Evolutionary conservation across 2,888 invertebrate genomes (phyloP).

Genomic region (Leucophenga maculata): DNA sequence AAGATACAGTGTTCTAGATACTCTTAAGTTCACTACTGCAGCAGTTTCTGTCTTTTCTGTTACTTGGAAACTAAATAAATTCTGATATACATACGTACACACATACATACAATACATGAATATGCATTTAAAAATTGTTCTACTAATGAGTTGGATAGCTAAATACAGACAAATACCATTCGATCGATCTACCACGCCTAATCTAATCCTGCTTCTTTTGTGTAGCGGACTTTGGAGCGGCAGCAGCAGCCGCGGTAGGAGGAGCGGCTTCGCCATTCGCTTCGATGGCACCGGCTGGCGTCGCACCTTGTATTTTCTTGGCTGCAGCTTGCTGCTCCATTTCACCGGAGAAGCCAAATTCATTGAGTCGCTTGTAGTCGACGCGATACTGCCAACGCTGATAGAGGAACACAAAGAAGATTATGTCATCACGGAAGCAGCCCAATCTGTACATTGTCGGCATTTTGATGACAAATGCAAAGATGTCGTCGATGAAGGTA

Average conservation of each 20-base stretch:
- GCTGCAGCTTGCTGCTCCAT: constrained; percentile 74
- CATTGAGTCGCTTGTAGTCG: constrained; percentile 94
- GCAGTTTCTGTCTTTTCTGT: neutral
- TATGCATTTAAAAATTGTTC: constrained; percentile 13
- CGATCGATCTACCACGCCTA: neutral
- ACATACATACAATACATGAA: constrained; percentile 6
- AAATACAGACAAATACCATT: neutral
- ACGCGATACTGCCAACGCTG: constrained; percentile 99
- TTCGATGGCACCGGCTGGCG: constrained; percentile 13
- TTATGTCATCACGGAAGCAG: constrained; percentile 98
- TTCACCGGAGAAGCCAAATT: constrained; percentile 97
- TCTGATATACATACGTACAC: constrained; percentile 20
- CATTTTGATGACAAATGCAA: constrained; percentile 99
- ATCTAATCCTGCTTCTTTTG: constrained; percentile 69
- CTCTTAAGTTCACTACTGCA: neutral
- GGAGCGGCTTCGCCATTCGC: constrained; percentile 34
- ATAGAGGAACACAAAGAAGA: constrained; percentile 98
- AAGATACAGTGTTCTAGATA: constrained; percentile 4
- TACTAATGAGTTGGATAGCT: neutral
- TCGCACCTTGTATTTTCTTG: constrained; percentile 35
- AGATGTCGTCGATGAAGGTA: constrained; percentile 99
- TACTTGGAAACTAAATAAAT: neutral
- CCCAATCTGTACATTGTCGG: constrained; percentile 98
- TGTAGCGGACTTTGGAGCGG: constrained; percentile 59
- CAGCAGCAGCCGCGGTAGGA: constrained; percentile 24